Evolutionary conservation across 2,113 vertebrate species (phyloP), one percentile per base, ranked within the genome.

Genomic region (Rallus limicola): DNA sequence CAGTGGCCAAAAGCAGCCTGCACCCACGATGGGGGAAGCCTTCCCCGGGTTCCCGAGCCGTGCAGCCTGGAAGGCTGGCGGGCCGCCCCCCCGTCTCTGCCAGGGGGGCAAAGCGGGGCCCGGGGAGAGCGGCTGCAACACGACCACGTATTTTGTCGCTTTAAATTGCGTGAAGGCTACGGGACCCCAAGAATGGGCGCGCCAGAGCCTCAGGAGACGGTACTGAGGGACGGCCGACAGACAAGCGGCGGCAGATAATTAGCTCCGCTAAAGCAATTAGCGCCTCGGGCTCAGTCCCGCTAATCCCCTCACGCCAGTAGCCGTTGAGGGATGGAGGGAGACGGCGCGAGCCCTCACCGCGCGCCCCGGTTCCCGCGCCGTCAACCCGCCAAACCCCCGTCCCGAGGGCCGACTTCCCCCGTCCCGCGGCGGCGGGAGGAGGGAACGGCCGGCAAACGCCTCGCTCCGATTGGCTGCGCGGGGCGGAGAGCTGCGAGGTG

Each of bases 101-200:
- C 53, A 16, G 28, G 24, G 25, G 25, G 52, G 52, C 68, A 1
- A 6, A 40, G 36, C 36, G 28, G 20, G 21, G 48, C 53, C 6
- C 13, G 6, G 26, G 26, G 18, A 25, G 62, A 14, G 59, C 6
- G 36, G 36, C n/a, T 23, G 42, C 28, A 15, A 15, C 24, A 19
- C 52, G 9, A 3, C 23, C 11, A 1, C 3, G 5, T 2, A 7
- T 14, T 29, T 11, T 7, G 5, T 20, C 4, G 46, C 4, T 40
- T 56, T 25, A 10, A 48, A 34, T 34, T 10, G 29, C n/a, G 6
- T 7, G 18, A 40, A 31, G 8, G 40, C 68, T 68, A 1, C 40
- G 31, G 68, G 25, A 13, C 34, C 3, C 52, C 42, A 8, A 25
- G 19, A 48, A 58, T 33, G 10, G 17, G 13, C 21, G 24, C 14